Evolutionary conservation across 2,888 invertebrate species (phyloP).

Genomic region (Agrotis segetum): DNA sequence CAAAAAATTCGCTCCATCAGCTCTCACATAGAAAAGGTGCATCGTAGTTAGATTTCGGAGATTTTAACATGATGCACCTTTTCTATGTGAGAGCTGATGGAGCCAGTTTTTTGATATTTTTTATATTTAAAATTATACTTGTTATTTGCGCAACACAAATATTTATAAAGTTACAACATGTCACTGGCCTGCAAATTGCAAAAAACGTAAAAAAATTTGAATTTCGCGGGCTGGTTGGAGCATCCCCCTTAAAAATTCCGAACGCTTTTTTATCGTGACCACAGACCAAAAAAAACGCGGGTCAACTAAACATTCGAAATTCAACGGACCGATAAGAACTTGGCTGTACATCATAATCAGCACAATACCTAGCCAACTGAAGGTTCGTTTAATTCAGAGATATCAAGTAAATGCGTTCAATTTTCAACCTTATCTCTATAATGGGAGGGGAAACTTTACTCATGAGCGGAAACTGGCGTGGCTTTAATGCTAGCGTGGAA

Average conservation of each 20-base stretch:
- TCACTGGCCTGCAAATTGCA: too few relatives aligned
- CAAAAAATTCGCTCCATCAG: too few relatives aligned
- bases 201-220: too few relatives aligned
- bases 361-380: slow-evolving; percentile 47
- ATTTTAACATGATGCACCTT: too few relatives aligned
- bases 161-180: too few relatives aligned
- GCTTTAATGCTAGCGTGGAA: slow-evolving; percentile 58
- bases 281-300: slow-evolving; percentile 7
- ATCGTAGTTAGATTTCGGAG: too few relatives aligned
- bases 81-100: too few relatives aligned
- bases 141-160: too few relatives aligned
- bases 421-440: slow-evolving; percentile 65
- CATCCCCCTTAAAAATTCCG: not conserved
- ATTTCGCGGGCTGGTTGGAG: too few relatives aligned
- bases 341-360: slow-evolving; percentile 38
- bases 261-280: not conserved
- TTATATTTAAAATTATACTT: too few relatives aligned
- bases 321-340: slow-evolving; percentile 43
- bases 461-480: slow-evolving; percentile 57
- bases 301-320: slow-evolving; percentile 14
- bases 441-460: slow-evolving; percentile 65
- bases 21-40: too few relatives aligned
- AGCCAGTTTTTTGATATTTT: too few relatives aligned
- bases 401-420: slow-evolving; percentile 66
- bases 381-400: slow-evolving; percentile 64